Conservation (phyloP, 2,888 invertebrate species). For the Hydrotaea cyrtoneurina region DNA sequence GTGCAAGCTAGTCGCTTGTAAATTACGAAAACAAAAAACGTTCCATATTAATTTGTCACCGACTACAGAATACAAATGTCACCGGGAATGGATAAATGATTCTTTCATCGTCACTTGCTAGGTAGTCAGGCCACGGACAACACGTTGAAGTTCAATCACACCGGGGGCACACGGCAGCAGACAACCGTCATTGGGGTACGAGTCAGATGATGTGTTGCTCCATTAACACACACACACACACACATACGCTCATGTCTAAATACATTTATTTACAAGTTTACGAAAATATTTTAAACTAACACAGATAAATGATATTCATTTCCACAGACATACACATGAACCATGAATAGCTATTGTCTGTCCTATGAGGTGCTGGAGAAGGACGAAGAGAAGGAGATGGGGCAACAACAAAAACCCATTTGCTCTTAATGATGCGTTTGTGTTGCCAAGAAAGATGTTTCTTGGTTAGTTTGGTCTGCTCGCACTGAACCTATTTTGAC, state of each 20-base stretch:
- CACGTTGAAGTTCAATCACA: background rate
- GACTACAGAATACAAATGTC: background rate
- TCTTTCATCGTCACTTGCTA: background rate
- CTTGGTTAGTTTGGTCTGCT: background rate
- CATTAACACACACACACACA: too few relatives aligned
- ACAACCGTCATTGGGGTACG: background rate
- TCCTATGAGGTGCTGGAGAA: too few relatives aligned
- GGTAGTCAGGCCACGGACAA: background rate
- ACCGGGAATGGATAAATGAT: background rate
- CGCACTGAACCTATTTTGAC: background rate
- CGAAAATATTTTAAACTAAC: slow-evolving; percentile 34
- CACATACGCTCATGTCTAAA: too few relatives aligned
- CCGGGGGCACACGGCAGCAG: background rate
- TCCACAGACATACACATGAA: background rate
- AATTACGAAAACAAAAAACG: background rate
- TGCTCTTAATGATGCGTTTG: slow-evolving; percentile 12
- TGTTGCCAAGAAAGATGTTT: background rate
- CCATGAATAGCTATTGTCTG: too few relatives aligned
- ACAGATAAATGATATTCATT: slow-evolving; percentile 37
- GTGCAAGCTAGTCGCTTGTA: background rate
- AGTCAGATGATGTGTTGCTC: background rate
- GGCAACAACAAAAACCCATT: background rate
- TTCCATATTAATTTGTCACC: background rate
- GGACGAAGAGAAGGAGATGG: too few relatives aligned
- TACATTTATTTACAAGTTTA: slow-evolving; percentile 30